Conservation (phyloP, 2,797 vertebrate species). For the Dryobates pubescens region DNA sequence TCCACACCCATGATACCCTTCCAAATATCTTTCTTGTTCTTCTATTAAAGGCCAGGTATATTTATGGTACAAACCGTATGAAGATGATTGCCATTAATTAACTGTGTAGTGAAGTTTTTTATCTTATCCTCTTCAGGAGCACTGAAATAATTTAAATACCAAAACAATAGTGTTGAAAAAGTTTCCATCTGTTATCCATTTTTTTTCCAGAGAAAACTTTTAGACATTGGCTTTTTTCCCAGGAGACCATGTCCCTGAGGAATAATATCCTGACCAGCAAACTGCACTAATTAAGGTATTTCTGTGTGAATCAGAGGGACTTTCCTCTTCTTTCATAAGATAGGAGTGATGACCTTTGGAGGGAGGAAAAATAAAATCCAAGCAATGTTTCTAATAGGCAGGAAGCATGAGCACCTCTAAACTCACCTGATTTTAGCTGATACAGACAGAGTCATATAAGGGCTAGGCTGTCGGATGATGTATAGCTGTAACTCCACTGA, state of each 20-base stretch:
- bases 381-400: neutral
- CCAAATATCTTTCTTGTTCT: slow-evolving; percentile 32
- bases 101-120: slow-evolving; percentile 6
- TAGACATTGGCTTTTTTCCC: slow-evolving; percentile 17
- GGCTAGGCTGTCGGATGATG: neutral
- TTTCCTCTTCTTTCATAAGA: slow-evolving; percentile 65
- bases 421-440: neutral
- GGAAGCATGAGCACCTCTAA: neutral
- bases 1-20: slow-evolving; percentile 30
- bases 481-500: neutral
- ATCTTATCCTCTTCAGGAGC: slow-evolving; percentile 6
- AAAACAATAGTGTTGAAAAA: slow-evolving; percentile 24
- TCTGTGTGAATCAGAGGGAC: slow-evolving; percentile 62
- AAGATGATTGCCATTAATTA: slow-evolving; percentile 50
- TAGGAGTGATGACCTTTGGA: slow-evolving; percentile 12
- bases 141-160: slow-evolving; percentile 8
- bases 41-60: slow-evolving; percentile 43
- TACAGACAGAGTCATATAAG: neutral
- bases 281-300: slow-evolving; percentile 43
- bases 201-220: neutral
- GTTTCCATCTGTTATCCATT: slow-evolving; percentile 12
- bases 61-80: slow-evolving; percentile 38
- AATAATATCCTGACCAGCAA: slow-evolving; percentile 2
- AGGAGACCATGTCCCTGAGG: slow-evolving; percentile 2
- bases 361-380: neutral